Conservation (phyloP, 2,113 vertebrate species). For the Pygoscelis antarcticus region DNA sequence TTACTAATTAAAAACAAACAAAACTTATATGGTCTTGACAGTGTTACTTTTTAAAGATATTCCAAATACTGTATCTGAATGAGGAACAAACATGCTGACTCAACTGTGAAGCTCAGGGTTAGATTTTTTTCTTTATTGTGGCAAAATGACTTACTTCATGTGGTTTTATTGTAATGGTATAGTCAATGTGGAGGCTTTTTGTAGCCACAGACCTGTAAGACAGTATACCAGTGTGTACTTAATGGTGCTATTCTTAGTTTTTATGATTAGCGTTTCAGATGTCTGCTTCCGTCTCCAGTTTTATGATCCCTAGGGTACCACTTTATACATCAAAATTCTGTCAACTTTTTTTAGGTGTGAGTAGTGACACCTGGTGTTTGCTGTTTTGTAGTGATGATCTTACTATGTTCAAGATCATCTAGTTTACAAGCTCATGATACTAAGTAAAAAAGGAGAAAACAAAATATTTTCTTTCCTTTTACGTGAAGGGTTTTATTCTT, state of each 20-base stretch:
- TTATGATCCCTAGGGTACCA: background rate
- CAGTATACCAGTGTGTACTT: background rate
- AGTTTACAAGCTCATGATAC: background rate
- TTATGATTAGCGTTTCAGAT: background rate
- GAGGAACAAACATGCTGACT: background rate
- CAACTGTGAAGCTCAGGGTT: background rate
- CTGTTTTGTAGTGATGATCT: background rate
- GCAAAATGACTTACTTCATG: background rate
- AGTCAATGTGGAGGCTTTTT: background rate
- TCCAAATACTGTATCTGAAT: background rate
- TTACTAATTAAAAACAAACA: background rate
- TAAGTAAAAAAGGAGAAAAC: background rate
- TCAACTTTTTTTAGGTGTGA: background rate
- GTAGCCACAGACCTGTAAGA: background rate
- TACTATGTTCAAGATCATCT: background rate
- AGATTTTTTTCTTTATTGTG: background rate
- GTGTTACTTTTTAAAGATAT: background rate
- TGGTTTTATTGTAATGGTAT: too few relatives aligned
- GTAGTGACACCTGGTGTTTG: slow-evolving; percentile 45
- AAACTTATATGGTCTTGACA: background rate
- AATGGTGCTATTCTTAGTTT: background rate
- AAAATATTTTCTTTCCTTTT: background rate
- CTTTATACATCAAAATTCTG: background rate
- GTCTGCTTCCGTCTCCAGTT: background rate
- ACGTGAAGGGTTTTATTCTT: background rate